phyloP scores from a whole-genome alignment of 1,140 invertebrate species.

The Drosophila funebris region DNA sequence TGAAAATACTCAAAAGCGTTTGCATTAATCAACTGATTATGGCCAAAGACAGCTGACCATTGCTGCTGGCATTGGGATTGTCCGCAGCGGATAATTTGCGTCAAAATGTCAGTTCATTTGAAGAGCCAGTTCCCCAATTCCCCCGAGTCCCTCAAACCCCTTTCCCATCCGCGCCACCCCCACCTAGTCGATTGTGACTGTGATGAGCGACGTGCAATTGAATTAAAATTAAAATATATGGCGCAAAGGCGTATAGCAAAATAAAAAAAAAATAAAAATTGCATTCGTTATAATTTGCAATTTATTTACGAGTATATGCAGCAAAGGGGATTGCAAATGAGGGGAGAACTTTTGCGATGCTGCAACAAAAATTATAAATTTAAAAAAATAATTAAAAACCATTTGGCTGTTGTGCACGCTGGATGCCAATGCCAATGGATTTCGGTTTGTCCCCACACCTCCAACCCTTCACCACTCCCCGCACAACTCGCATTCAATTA shows the following conservation, averaged over 20 bases:
- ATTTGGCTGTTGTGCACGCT: constrained; percentile 48
- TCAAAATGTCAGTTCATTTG: constrained; percentile 74
- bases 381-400: constrained; percentile 75
- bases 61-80: constrained; percentile 37
- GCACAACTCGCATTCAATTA: constrained; percentile 70
- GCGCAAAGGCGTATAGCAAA: constrained; percentile 36
- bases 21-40: constrained; percentile 57
- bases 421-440: constrained; percentile 26
- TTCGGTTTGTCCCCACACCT: not conserved
- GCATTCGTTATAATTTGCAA: constrained; percentile 66
- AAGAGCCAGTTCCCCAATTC: constrained; percentile 46
- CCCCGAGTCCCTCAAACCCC: no score
- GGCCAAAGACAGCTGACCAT: constrained; percentile 43
- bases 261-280: no score
- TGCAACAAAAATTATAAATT: constrained; percentile 65
- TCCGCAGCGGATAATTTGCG: constrained; percentile 70
- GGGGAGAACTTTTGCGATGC: not conserved
- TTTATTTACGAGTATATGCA: constrained; percentile 47
- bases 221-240: constrained; percentile 76
- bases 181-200: constrained; percentile 7
- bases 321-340: not conserved
- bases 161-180: not conserved
- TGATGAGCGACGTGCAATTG: constrained; percentile 67
- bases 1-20: not conserved
- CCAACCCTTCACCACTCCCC: not conserved